These are phyloP conservation scores for Urosaurus nigricauda DNA, from an alignment of 2,797 vertebrate genomes.

Conservation along the genomic window DNA sequence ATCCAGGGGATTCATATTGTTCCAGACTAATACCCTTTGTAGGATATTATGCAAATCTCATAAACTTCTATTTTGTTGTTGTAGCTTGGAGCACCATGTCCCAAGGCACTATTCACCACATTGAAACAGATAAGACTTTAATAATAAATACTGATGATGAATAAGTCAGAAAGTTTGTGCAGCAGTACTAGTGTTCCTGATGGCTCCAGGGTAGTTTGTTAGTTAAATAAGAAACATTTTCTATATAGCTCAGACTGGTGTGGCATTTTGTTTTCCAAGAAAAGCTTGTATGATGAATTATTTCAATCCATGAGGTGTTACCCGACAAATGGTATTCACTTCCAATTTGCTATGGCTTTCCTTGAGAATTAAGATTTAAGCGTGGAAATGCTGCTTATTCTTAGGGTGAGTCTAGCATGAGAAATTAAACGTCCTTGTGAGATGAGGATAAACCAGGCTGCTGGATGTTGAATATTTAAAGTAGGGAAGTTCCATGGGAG, in stretches of 20 bases:
- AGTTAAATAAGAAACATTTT: constrained; percentile 83
- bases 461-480: constrained; percentile 66
- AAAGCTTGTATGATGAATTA: constrained; percentile 77
- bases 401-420: constrained; percentile 62
- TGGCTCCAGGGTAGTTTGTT: constrained; percentile 81
- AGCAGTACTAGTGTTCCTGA: constrained; percentile 78
- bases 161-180: constrained; percentile 85
- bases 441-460: constrained; percentile 51
- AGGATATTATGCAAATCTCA: constrained; percentile 83
- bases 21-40: constrained; percentile 82
- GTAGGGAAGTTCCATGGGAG: constrained; percentile 38
- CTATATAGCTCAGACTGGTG: constrained; percentile 74
- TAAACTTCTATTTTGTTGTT: constrained; percentile 80
- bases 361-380: constrained; percentile 71
- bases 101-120: constrained; percentile 82
- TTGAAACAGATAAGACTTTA: constrained; percentile 87
- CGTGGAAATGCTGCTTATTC: constrained; percentile 65
- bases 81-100: constrained; percentile 75
- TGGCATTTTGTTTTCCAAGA: constrained; percentile 75
- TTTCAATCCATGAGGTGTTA: constrained; percentile 75
- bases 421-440: constrained; percentile 72
- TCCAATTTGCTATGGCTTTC: constrained; percentile 70
- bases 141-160: constrained; percentile 87
- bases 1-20: constrained; percentile 83
- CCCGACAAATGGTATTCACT: constrained; percentile 74